These are phyloP conservation scores for Sebastes hubbsi DNA, from an alignment of 2,797 vertebrate genomes.

Conservation along the genomic window DNA sequence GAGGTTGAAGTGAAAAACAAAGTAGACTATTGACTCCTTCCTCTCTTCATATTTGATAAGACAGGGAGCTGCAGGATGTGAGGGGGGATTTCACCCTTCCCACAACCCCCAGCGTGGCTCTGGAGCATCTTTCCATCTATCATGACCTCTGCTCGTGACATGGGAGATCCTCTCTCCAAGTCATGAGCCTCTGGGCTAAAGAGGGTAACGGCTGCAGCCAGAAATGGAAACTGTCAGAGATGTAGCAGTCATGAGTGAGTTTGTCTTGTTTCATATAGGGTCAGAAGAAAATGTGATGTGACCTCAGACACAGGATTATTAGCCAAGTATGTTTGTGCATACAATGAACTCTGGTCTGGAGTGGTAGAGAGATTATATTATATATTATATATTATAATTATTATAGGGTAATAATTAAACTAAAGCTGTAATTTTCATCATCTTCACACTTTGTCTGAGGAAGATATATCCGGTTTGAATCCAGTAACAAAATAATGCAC, in stretches of 20 bases:
- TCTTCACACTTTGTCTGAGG: neutral
- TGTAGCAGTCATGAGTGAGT: conserved; percentile 1
- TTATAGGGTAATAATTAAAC: neutral
- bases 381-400: no score
- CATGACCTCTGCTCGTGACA: conserved; percentile 60
- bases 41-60: conserved; percentile 31
- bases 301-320: neutral
- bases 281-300: neutral
- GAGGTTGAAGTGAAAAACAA: conserved; percentile 4
- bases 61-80: conserved; percentile 32
- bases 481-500: neutral
- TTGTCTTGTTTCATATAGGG: neutral
- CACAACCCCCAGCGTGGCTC: conserved; percentile 56
- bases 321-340: neutral
- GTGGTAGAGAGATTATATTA: neutral
- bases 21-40: conserved; percentile 23
- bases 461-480: neutral
- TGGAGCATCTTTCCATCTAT: conserved; percentile 49
- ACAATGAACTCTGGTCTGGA: neutral
- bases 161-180: conserved; percentile 40
- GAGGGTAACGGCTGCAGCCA: conserved; percentile 12
- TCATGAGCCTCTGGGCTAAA: conserved; percentile 37
- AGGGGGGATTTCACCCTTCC: conserved; percentile 59
- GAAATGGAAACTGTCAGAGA: conserved; percentile 24
- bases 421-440: neutral